phyloP scores from a whole-genome alignment of 92 coral and sea anemone genomes.

The Nematostella vectensis region DNA sequence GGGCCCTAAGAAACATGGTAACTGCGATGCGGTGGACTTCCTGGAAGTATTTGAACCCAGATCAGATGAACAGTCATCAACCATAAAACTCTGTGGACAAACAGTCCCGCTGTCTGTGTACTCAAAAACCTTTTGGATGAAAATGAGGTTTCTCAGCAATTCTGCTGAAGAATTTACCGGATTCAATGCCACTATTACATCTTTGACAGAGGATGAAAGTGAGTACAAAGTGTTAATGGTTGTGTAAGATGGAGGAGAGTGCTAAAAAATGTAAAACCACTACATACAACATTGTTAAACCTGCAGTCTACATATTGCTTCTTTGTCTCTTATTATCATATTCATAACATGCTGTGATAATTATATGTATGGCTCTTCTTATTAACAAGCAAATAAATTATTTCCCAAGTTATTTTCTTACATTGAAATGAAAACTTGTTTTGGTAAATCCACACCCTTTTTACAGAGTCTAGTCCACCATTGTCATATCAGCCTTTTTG shows the following conservation, averaged over 20 bases:
- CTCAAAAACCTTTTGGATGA: conserved; percentile 4
- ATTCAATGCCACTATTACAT: not conserved
- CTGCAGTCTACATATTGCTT: too few relatives aligned
- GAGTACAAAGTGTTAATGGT: not conserved
- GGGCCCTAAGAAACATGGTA: not conserved
- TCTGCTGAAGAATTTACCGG: not conserved
- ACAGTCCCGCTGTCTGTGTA: not conserved
- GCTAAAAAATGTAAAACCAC: too few relatives aligned
- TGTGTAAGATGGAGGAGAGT: not conserved
- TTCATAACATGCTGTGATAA: too few relatives aligned
- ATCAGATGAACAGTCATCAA: not conserved
- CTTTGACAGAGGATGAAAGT: not conserved
- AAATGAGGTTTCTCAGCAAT: not conserved
- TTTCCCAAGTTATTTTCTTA: too few relatives aligned
- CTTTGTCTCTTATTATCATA: too few relatives aligned
- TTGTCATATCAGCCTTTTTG: too few relatives aligned
- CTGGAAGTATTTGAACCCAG: not conserved
- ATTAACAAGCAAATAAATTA: too few relatives aligned
- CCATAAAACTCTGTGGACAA: not conserved
- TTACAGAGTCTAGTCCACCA: too few relatives aligned
- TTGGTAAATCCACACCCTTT: not conserved
- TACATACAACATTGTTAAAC: too few relatives aligned
- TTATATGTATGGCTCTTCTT: too few relatives aligned
- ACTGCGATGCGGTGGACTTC: not conserved
- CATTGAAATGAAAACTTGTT: too few relatives aligned